A percentile compares a stretch with the other conserved stretches of the same genome.
These are phyloP conservation scores for Menidia beryllina DNA, from an alignment of 2,113 vertebrate species.

Conservation along the genomic window DNA sequence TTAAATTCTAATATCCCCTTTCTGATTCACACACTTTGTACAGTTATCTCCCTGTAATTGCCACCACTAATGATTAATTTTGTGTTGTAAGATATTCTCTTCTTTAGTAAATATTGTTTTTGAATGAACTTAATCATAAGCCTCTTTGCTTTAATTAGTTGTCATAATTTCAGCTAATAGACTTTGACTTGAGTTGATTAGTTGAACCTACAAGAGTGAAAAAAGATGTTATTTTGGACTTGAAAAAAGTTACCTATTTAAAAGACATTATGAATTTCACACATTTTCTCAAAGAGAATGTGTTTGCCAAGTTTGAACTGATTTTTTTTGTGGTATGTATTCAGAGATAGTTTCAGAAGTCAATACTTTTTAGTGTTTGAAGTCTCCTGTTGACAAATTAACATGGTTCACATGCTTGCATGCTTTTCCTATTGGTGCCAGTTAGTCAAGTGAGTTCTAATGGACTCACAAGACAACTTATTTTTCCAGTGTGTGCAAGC, in stretches of 20 bases:
- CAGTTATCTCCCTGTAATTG: neutral
- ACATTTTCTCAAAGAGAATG: constrained; percentile 27
- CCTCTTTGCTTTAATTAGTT: neutral
- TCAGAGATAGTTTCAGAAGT: constrained; percentile 51
- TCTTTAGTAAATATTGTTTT: neutral
- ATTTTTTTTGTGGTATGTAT: constrained; percentile 41
- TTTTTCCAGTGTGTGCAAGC: neutral
- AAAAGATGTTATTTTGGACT: constrained; percentile 25
- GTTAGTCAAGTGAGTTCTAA: constrained; percentile 47
- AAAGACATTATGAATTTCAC: constrained; percentile 20
- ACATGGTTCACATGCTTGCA: constrained; percentile 55
- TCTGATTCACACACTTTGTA: too few species aligned
- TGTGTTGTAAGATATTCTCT: neutral
- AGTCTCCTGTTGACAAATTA: constrained; percentile 6
- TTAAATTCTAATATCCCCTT: neutral
- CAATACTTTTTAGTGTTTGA: constrained; percentile 25
- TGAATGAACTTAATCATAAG: neutral
- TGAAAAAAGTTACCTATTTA: constrained; percentile 48
- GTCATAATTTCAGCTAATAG: neutral
- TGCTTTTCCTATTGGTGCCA: constrained; percentile 52
- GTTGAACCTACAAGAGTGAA: neutral
- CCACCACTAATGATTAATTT: neutral
- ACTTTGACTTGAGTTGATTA: neutral
- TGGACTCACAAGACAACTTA: constrained; percentile 26
- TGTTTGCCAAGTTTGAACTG: constrained; percentile 25